A percentile compares a stretch with the other conserved stretches of the same genome.
These are phyloP conservation scores for Chrysaora quinquecirrha DNA, from an alignment of 30 jellyfish, hydroid and myxozoan species.

Conservation along the genomic window DNA sequence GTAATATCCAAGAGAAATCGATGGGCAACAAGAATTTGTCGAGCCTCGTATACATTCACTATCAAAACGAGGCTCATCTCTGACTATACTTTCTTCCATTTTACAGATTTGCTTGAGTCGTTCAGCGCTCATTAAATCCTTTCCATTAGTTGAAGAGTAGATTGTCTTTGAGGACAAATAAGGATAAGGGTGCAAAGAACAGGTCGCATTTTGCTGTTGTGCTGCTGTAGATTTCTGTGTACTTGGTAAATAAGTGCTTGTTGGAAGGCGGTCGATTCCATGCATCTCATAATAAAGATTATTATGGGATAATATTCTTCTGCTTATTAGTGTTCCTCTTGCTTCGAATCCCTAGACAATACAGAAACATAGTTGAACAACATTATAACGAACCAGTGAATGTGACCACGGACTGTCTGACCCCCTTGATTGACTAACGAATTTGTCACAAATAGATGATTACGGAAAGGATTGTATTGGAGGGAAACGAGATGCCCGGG, in stretches of 20 bases:
- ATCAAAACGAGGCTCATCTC: conserved; percentile 30
- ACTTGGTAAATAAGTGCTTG: conserved; percentile 59
- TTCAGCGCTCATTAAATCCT: conserved; percentile 38
- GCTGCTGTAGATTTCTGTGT: not conserved
- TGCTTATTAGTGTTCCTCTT: conserved; percentile 75
- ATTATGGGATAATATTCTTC: conserved; percentile 30
- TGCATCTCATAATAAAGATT: conserved; percentile 47
- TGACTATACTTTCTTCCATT: conserved; percentile 34
- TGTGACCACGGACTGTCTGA: too few relatives aligned
- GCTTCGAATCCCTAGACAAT: conserved; percentile 73
- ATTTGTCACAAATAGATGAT: too few relatives aligned
- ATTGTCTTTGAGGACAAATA: conserved; percentile 59
- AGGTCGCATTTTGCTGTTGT: not conserved
- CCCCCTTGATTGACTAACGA: too few relatives aligned
- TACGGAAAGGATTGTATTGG: too few relatives aligned
- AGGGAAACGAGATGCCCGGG: too few relatives aligned
- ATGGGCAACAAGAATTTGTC: conserved; percentile 40
- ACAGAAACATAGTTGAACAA: too few relatives aligned
- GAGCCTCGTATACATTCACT: conserved; percentile 32
- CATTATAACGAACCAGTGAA: too few relatives aligned
- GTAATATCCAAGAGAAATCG: conserved; percentile 59
- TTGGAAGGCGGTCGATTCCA: conserved; percentile 54
- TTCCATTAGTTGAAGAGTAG: conserved; percentile 29
- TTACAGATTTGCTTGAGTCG: conserved; percentile 47
- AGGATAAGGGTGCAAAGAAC: conserved; percentile 46